Percentiles rank a stretch among this genome's conserved stretches.
phyloP scores from a whole-genome alignment of 1,140 invertebrate genomes.

The Macrostomum lignano region DNA sequence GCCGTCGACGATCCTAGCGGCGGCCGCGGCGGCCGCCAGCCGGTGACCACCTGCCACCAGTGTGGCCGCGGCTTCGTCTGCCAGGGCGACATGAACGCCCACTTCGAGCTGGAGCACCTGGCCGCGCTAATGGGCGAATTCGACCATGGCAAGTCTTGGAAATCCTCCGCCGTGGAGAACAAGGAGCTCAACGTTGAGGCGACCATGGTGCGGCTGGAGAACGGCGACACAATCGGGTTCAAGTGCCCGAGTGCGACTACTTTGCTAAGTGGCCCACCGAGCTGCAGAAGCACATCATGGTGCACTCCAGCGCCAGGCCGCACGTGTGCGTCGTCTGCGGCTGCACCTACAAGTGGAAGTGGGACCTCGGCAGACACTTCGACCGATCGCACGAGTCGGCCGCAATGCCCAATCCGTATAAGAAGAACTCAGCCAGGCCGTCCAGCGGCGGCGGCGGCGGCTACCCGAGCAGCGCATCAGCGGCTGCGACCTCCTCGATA shows the following conservation, averaged over 20 bases:
- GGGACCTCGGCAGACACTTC: constrained; percentile 26
- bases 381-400: constrained; percentile 1
- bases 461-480: no score
- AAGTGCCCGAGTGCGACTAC: constrained; percentile 22
- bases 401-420: constrained; percentile 5
- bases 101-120: background rate
- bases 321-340: constrained; percentile 25
- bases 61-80: background rate
- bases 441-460: no score
- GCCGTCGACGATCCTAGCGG: no score
- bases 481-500: no score
- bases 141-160: constrained; percentile 1
- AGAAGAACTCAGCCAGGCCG: no score
- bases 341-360: constrained; percentile 25
- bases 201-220: no score
- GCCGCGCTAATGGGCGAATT: background rate
- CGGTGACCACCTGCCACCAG: background rate
- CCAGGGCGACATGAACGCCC: background rate
- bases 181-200: no score
- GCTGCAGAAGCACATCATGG: constrained; percentile 23
- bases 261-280: constrained; percentile 26
- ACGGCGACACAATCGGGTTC: constrained; percentile 8
- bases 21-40: constrained; percentile 1
- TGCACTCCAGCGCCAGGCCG: constrained; percentile 20
- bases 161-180: constrained; percentile 1